phyloP scores from a whole-genome alignment of 1,140 invertebrate species.

The Globodera ellingtonae region DNA sequence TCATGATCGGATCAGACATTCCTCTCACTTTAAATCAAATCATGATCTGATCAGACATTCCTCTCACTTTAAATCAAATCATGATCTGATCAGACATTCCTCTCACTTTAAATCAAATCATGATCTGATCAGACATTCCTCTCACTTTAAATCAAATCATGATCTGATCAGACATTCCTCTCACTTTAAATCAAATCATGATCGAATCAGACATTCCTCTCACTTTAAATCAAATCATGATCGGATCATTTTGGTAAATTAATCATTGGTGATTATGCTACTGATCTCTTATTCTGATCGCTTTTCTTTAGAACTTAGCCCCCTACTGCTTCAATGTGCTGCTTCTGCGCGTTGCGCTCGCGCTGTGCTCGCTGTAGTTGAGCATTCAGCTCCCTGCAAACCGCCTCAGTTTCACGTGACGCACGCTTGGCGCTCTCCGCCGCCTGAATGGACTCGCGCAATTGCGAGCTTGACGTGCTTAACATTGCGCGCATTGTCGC shows the following conservation, averaged over 20 bases:
- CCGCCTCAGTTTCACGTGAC: conserved; percentile 4
- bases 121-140: not conserved
- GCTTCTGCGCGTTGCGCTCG: conserved; percentile 15
- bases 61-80: too few relatives aligned
- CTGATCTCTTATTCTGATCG: too few relatives aligned
- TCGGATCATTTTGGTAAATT: too few relatives aligned
- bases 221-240: conserved; percentile 11
- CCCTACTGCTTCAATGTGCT: conserved; percentile 29
- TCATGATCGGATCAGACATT: not conserved
- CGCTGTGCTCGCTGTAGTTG: conserved; percentile 9
- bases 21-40: too few relatives aligned
- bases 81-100: too few relatives aligned
- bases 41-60: too few relatives aligned
- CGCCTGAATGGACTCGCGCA: conserved; percentile 5
- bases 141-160: too few relatives aligned
- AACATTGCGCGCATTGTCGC: not conserved
- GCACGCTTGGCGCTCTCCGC: conserved; percentile 6
- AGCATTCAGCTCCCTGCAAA: conserved; percentile 9
- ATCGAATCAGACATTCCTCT: not conserved
- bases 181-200: too few relatives aligned
- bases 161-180: too few relatives aligned
- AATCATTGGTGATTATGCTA: too few relatives aligned
- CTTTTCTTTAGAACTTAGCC: not conserved
- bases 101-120: conserved; percentile 8
- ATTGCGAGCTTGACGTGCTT: conserved; percentile 12